Evolutionary conservation across 2,113 vertebrate species (phyloP).

Genomic region (Caretta caretta): DNA sequence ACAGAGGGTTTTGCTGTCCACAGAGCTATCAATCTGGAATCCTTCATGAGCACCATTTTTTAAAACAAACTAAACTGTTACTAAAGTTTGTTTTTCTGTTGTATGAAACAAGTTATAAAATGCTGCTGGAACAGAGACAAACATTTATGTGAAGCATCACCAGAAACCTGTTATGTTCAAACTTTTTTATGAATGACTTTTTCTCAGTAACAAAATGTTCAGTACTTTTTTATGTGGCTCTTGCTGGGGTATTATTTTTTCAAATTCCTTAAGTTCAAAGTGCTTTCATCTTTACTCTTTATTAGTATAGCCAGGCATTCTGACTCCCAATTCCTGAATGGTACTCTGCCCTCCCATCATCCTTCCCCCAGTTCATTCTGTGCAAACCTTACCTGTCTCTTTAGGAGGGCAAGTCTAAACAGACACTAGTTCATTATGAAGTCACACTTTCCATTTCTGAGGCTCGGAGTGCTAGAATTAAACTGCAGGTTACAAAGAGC

Average conservation of each 20-base stretch:
- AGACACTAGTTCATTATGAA: conserved; percentile 9
- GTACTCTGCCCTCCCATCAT: conserved; percentile 42
- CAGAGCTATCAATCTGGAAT: background rate
- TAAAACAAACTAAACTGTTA: background rate
- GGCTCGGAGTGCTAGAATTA: conserved; percentile 33
- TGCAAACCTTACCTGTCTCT: conserved; percentile 27
- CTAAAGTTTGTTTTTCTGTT: background rate
- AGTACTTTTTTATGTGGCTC: background rate
- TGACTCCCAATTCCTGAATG: background rate
- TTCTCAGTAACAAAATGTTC: background rate
- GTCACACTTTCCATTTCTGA: conserved; percentile 68
- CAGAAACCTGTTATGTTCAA: background rate
- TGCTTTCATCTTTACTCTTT: conserved; percentile 31
- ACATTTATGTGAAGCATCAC: background rate
- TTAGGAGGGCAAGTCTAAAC: conserved; percentile 65
- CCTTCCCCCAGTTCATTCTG: conserved; percentile 33
- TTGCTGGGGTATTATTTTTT: conserved; percentile 43
- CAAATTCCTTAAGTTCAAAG: conserved; percentile 52
- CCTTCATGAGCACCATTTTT: background rate
- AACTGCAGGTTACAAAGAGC: conserved; percentile 28
- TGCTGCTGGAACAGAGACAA: background rate
- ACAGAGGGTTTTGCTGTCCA: background rate
- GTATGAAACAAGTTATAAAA: background rate
- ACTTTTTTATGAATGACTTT: background rate
- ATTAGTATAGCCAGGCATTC: conserved; percentile 36